These are phyloP conservation scores for Trachops cirrhosus DNA, from an alignment of 2,797 vertebrate genomes.

Conservation along the genomic window DNA sequence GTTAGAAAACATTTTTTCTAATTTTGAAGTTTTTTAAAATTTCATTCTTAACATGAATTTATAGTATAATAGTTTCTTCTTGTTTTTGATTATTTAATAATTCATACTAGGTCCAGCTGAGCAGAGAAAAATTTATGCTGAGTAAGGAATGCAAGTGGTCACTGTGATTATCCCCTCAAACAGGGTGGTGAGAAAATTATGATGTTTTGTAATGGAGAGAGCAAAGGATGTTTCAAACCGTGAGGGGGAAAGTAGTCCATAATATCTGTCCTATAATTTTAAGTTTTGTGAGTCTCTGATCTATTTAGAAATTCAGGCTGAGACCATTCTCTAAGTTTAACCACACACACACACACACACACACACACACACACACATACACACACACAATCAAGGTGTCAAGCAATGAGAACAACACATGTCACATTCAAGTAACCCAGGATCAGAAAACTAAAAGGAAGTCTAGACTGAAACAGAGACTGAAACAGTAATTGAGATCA, in stretches of 20 bases:
- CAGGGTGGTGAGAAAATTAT: not conserved
- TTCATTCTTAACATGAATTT: constrained; percentile 29
- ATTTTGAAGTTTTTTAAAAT: not conserved
- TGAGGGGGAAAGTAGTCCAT: not conserved
- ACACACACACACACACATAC: not conserved
- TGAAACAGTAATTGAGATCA: constrained; percentile 29
- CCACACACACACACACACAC: too few species aligned
- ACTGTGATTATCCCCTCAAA: not conserved
- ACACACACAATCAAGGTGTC: not conserved
- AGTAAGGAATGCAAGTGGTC: not conserved
- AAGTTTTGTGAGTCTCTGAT: not conserved
- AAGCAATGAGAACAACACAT: constrained; percentile 43
- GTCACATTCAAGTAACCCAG: constrained; percentile 12
- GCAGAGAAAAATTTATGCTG: not conserved
- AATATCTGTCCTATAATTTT: not conserved
- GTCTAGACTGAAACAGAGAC: not conserved
- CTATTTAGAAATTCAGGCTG: not conserved
- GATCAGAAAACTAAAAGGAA: constrained; percentile 2
- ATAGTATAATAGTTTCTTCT: not conserved
- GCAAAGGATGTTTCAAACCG: not conserved
- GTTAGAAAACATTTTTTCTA: not conserved
- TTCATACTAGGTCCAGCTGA: constrained; percentile 28
- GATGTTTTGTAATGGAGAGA: not conserved
- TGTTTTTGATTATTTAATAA: constrained; percentile 33
- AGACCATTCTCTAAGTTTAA: not conserved